Evolutionary conservation across 2,113 vertebrate genomes (phyloP).

Genomic region (Oryzias melastigma): DNA sequence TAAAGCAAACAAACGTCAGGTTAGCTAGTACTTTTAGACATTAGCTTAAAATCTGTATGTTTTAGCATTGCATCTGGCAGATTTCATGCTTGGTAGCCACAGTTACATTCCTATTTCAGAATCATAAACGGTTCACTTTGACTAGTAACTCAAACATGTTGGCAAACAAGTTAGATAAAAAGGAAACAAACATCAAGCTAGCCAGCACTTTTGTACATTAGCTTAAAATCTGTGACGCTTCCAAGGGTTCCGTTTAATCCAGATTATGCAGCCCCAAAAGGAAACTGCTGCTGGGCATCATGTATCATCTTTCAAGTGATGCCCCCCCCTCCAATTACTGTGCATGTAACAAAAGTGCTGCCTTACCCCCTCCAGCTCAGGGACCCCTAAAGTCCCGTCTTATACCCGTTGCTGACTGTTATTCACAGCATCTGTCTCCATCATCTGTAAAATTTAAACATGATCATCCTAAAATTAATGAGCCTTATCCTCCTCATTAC

Average conservation of each 20-base stretch:
- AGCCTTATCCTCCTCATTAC: conserved; percentile 68
- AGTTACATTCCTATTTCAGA: too few relatives aligned
- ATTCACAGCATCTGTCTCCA: conserved; percentile 68
- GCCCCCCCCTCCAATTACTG: neutral
- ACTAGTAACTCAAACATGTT: too few relatives aligned
- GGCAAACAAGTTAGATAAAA: too few relatives aligned
- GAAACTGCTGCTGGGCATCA: conserved; percentile 37
- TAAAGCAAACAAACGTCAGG: too few relatives aligned
- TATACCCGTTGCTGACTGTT: conserved; percentile 56
- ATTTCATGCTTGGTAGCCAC: too few relatives aligned
- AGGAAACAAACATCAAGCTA: too few relatives aligned
- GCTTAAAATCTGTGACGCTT: too few relatives aligned
- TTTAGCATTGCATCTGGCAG: too few relatives aligned
- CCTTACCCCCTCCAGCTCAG: conserved; percentile 39
- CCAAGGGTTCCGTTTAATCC: conserved; percentile 4
- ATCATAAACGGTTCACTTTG: too few relatives aligned
- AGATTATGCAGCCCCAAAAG: conserved; percentile 11
- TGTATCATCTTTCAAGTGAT: conserved; percentile 45
- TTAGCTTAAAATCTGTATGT: too few relatives aligned
- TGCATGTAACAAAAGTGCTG: conserved; percentile 46
- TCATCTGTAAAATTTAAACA: conserved; percentile 70
- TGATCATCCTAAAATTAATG: conserved; percentile 71
- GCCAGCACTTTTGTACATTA: too few relatives aligned
- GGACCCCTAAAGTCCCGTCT: conserved; percentile 34
- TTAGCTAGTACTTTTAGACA: too few relatives aligned